Evolutionary conservation across 2,113 vertebrate species (phyloP).

Genomic region (Sula dactylatra): DNA sequence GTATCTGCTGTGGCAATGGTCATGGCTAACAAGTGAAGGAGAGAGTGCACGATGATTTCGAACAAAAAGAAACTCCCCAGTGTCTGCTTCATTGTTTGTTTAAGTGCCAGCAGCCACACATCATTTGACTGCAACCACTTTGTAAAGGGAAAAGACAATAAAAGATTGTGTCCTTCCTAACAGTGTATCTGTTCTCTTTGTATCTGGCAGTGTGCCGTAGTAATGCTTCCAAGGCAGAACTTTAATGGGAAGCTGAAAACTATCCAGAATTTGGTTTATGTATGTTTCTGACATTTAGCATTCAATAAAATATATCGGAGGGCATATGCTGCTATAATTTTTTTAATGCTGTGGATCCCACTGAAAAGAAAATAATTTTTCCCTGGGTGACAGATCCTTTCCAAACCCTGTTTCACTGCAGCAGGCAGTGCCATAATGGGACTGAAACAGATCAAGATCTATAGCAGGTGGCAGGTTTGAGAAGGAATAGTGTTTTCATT

Average conservation of each 20-base stretch:
- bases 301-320: not conserved
- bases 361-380: constrained; percentile 18
- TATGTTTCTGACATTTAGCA: not conserved
- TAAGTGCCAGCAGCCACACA: not conserved
- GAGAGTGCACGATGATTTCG: not conserved
- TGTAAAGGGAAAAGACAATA: not conserved
- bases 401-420: not conserved
- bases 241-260: constrained; percentile 26
- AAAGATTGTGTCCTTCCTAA: not conserved
- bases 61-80: not conserved
- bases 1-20: not conserved
- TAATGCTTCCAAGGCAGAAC: constrained; percentile 33
- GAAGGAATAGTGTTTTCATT: not conserved
- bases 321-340: constrained; percentile 20
- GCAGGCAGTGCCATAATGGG: not conserved
- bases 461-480: not conserved
- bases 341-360: not conserved
- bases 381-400: not conserved
- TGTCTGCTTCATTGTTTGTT: not conserved
- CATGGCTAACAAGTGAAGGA: not conserved
- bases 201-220: constrained; percentile 4
- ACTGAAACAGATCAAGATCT: constrained; percentile 2
- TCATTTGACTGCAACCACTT: not conserved
- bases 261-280: not conserved
- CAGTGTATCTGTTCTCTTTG: not conserved